These are phyloP conservation scores for Pseudomyrmex sp. DNA, from an alignment of 1,140 invertebrate genomes.

Conservation along the genomic window DNA sequence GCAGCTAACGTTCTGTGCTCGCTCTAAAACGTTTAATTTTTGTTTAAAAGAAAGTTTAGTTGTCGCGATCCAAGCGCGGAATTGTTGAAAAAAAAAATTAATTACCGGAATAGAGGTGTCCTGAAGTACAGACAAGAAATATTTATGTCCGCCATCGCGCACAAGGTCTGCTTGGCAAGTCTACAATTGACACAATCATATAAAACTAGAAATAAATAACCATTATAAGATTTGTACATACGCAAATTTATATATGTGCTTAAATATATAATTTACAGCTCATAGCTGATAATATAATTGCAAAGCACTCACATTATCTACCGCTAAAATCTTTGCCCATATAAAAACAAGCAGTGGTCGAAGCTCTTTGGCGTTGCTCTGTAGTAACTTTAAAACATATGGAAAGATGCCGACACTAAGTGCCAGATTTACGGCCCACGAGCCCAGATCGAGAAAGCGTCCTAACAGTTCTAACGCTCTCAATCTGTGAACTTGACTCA, in stretches of 20 bases:
- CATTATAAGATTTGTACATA: too few relatives aligned
- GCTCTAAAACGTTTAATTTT: conserved; percentile 86
- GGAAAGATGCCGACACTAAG: conserved; percentile 99
- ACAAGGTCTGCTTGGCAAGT: conserved; percentile 98
- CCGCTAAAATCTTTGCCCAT: conserved; percentile 99
- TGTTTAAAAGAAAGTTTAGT: conserved; percentile 33
- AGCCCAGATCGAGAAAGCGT: conserved; percentile 97
- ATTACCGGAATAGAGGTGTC: conserved; percentile 93
- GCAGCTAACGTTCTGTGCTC: conserved; percentile 95
- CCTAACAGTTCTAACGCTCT: conserved; percentile 97
- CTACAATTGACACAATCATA: conserved; percentile 85
- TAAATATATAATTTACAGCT: not conserved
- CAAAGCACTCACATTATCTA: conserved; percentile 93
- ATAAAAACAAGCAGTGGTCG: conserved; percentile 98
- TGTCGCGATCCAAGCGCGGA: too few relatives aligned
- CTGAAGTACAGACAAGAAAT: conserved; percentile 95
- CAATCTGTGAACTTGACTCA: conserved; percentile 98
- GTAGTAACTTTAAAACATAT: conserved; percentile 98
- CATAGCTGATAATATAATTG: not conserved
- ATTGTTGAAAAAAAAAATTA: conserved; percentile 13
- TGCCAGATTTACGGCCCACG: conserved; percentile 98
- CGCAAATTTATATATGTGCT: too few relatives aligned
- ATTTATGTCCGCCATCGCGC: conserved; percentile 97
- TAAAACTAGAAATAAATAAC: conserved; percentile 27
- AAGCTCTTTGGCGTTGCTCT: conserved; percentile 96